Percentiles rank a stretch among this genome's conserved stretches.
Evolutionary conservation across 2,797 vertebrate genomes (phyloP).

Genomic region (Brachymystax lenok): DNA sequence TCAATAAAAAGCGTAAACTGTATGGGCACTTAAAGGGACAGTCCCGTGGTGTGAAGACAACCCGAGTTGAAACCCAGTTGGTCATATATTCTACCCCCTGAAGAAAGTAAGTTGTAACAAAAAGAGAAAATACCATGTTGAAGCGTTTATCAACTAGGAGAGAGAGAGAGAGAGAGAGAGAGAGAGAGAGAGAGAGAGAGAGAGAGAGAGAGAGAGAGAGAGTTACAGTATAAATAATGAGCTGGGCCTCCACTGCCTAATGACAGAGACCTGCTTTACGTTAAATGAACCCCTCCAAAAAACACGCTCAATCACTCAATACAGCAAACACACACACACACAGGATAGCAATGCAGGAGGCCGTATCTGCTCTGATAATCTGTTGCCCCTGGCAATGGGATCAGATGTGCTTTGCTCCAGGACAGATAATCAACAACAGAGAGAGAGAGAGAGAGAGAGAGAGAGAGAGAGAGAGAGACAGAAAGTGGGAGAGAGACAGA

Average conservation of each 20-base stretch:
- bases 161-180: neutral
- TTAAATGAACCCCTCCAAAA: slow-evolving; percentile 56
- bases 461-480: neutral
- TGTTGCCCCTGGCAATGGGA: slow-evolving; percentile 30
- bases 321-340: slow-evolving; percentile 26
- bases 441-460: slow-evolving; percentile 24
- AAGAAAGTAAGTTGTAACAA: neutral
- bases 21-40: neutral
- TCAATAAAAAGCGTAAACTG: no score
- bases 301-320: slow-evolving; percentile 23
- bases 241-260: slow-evolving; percentile 67
- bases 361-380: slow-evolving; percentile 48
- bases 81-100: neutral
- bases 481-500: no score
- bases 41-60: neutral
- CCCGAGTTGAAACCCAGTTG: neutral
- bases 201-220: neutral
- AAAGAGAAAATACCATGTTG: slow-evolving; percentile 2
- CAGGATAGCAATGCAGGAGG: slow-evolving; percentile 30
- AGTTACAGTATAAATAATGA: slow-evolving; percentile 73
- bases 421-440: neutral
- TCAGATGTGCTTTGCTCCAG: slow-evolving; percentile 33
- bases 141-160: neutral
- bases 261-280: slow-evolving; percentile 69
- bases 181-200: no score